phyloP scores from a whole-genome alignment of 2,113 vertebrate genomes.

The Phrynocephalus versicolor region DNA sequence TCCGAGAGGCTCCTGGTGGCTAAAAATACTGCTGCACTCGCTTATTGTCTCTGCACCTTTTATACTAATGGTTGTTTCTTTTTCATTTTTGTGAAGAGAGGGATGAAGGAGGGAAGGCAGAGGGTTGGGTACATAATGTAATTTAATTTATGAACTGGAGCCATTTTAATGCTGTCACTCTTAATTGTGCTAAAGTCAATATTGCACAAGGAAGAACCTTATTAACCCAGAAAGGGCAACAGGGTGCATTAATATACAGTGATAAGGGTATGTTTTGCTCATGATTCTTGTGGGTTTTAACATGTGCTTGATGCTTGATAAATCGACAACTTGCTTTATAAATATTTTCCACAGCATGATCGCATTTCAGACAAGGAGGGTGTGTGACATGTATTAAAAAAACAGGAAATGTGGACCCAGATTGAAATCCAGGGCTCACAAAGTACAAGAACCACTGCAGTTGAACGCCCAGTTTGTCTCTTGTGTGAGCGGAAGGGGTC shows the following conservation, averaged over 20 bases:
- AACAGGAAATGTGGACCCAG: background rate
- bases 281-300: background rate
- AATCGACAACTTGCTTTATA: background rate
- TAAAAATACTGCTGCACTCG: background rate
- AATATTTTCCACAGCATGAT: background rate
- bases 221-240: background rate
- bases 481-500: background rate
- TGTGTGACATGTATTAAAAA: background rate
- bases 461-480: too few species aligned
- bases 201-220: background rate
- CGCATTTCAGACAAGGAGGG: background rate
- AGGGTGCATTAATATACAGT: background rate
- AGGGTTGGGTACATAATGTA: background rate
- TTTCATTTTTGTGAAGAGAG: background rate
- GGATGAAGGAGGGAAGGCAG: background rate
- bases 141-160: background rate
- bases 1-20: slow-evolving; percentile 11
- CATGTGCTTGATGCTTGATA: background rate
- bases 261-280: background rate
- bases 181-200: background rate
- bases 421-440: background rate
- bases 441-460: background rate
- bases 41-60: background rate
- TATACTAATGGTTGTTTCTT: rapidly evolving
- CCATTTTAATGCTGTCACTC: background rate